Evolutionary conservation across 2,113 vertebrate species (phyloP).

Genomic region (Silurus meridionalis): DNA sequence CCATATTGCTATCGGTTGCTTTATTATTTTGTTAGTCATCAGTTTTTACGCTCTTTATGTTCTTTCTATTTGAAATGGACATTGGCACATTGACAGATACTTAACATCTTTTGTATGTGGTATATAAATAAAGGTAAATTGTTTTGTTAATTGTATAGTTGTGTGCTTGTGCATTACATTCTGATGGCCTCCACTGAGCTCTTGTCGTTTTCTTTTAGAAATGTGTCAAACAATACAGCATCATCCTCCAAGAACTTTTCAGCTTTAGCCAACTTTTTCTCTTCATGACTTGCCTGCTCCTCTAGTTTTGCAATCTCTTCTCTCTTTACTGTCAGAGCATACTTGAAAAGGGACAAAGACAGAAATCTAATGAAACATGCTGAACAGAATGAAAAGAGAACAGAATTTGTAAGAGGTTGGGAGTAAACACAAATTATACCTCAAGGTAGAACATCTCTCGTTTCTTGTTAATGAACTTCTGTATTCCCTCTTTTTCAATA

Average conservation of each 20-base stretch:
- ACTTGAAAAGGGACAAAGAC: conserved; percentile 64
- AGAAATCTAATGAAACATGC: background rate
- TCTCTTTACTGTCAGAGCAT: conserved; percentile 76
- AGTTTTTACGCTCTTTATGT: background rate
- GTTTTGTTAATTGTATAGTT: background rate
- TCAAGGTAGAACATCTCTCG: conserved; percentile 84
- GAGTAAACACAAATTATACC: conserved; percentile 66
- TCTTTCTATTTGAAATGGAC: background rate
- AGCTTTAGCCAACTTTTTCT: conserved; percentile 73
- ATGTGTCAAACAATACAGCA: conserved; percentile 75
- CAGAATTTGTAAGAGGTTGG: background rate
- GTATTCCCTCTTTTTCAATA: conserved; percentile 69
- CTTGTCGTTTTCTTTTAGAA: conserved; percentile 82
- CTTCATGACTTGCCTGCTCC: conserved; percentile 66
- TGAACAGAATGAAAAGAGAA: background rate
- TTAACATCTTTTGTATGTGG: background rate
- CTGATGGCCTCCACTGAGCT: conserved; percentile 78
- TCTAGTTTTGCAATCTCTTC: conserved; percentile 81
- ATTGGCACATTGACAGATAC: too few species aligned
- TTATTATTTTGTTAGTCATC: background rate
- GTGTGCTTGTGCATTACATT: conserved; percentile 66
- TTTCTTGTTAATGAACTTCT: conserved; percentile 75
- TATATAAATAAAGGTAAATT: background rate
- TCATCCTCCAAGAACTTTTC: conserved; percentile 77
- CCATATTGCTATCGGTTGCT: background rate